Conservation (phyloP, 2,888 invertebrate genomes). For the Ecliptopera silaceata region DNA sequence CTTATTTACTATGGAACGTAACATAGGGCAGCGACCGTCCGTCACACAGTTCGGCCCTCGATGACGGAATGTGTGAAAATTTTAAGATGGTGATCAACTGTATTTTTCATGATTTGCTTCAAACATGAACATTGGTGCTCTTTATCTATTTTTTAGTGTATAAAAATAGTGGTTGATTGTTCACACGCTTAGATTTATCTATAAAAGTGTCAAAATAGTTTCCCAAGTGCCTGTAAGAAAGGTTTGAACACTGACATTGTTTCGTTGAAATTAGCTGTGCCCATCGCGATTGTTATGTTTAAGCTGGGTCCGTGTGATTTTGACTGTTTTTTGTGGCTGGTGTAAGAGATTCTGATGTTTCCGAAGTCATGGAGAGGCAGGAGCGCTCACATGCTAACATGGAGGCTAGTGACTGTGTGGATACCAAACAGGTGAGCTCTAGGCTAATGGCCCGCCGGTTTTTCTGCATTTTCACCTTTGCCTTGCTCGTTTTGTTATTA, state of each 20-base stretch:
- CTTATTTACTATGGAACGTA: conserved; percentile 53
- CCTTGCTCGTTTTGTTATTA: conserved; percentile 50
- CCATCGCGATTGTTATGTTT: conserved; percentile 79
- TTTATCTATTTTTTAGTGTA: conserved; percentile 46
- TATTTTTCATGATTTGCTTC: conserved; percentile 63
- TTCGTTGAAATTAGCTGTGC: conserved; percentile 71
- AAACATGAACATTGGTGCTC: conserved; percentile 54
- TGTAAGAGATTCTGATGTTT: conserved; percentile 79
- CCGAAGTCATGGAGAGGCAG: conserved; percentile 76
- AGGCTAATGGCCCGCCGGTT: conserved; percentile 68
- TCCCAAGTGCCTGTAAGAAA: conserved; percentile 64
- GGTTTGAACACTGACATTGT: conserved; percentile 79
- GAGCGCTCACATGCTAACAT: conserved; percentile 82
- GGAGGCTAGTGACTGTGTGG: conserved; percentile 85
- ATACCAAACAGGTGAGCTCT: conserved; percentile 85
- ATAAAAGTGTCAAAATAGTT: conserved; percentile 49
- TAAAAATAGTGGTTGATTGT: conserved; percentile 53
- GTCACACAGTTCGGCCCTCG: conserved; percentile 64
- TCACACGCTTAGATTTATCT: conserved; percentile 37
- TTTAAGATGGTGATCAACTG: conserved; percentile 79
- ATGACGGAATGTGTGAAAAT: conserved; percentile 82
- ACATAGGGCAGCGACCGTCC: conserved; percentile 76
- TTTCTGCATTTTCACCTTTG: conserved; percentile 60
- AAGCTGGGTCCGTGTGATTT: conserved; percentile 67
- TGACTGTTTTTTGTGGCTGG: conserved; percentile 59